Base-by-base conservation (phyloP, 2,113 vertebrate genomes). In the Tetrax tetrax region DNA sequence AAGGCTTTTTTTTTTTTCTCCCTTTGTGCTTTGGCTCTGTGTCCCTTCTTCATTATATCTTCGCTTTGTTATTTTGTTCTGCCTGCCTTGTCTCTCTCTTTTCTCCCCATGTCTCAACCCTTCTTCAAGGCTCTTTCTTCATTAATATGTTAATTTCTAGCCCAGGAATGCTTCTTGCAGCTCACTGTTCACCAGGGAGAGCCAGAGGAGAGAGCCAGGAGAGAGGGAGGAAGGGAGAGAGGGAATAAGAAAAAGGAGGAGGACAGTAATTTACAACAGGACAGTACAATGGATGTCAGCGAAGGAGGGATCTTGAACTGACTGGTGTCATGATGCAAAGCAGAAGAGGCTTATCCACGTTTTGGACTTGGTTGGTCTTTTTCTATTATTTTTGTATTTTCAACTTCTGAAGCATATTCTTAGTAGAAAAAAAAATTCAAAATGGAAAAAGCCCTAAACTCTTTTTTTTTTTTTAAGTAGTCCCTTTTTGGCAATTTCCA, bases 71-170 rank as follows among this genome's bases (percentile, higher is more conserved):
- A 94, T 87, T 91, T 91, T 87, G 66, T 50, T 84, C 59, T 82
- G 84, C 63, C 66, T 87, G 64, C 72, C 13, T 91, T 12, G 2
- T 92, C 63, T 93, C 59, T 61, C 64, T 88, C 90, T 51, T 83
- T 96, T 85, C 51, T 94, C 51, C 71, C 47, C 70, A 93, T 95
- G 75, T 90, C 90, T 95, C 71, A 93, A 57, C 41, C 47, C 56
- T 94, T 88, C 72, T 95, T 87, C 77, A 94, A 96, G 93, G 65
- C 78, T 91, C 9, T 86, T 82, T 89, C 68, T 96, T 94, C n/a
- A 47, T 95, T 94, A 97, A 88, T 95, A 95, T 93, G 89, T 82
- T 96, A 95, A 89, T 97, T 97, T 81, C 69, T 83, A 96, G 78
- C 63, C 45, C 79, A 94, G 87, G 94, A 97, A 90, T 96, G 31